A percentile compares a stretch with the other conserved stretches of the same genome.
Conservation (phyloP, 2,797 vertebrate species). For the Anguilla obscura region DNA sequence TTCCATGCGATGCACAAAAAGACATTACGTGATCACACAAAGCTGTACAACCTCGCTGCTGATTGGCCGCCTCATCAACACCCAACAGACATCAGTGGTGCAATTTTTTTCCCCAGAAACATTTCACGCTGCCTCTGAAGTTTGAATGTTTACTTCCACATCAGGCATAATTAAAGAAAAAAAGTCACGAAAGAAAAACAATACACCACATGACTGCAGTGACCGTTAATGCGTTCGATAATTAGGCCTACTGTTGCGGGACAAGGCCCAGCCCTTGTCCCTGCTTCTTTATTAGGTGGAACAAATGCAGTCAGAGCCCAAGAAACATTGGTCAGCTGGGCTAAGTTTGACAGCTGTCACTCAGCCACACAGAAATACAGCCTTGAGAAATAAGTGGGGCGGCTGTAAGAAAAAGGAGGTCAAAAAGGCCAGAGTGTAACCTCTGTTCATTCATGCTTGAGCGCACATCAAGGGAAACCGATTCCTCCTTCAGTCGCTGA, state of each 20-base stretch:
- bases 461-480: no score
- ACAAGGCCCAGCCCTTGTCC: background rate
- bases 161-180: no score
- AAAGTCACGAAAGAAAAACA: background rate
- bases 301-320: background rate
- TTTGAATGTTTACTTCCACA: no score
- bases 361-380: background rate
- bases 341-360: background rate
- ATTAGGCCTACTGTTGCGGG: background rate
- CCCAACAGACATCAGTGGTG: no score
- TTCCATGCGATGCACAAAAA: no score
- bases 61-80: no score
- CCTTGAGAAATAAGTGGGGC: background rate
- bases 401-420: background rate
- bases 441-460: background rate
- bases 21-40: no score
- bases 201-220: background rate
- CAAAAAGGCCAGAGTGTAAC: background rate
- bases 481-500: no score
- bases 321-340: background rate
- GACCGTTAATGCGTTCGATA: background rate
- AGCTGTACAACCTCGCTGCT: no score
- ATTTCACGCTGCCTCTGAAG: no score
- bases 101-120: no score
- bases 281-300: background rate